Evolutionary conservation across 2,113 vertebrate genomes (phyloP), one percentile per base, ranked within the genome.

Genomic region (Ondatra zibethicus): DNA sequence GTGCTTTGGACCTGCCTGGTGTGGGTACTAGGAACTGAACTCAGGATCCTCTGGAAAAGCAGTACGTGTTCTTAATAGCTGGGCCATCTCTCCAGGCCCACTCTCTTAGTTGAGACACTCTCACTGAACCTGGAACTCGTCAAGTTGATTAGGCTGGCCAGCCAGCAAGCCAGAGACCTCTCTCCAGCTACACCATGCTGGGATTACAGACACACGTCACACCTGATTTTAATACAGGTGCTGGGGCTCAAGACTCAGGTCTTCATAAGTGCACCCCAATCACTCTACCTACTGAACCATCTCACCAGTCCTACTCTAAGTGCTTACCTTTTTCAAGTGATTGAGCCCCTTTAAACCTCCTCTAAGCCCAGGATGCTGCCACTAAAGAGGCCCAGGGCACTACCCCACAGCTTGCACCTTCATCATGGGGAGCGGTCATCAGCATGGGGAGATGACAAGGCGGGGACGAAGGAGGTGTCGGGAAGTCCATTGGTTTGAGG

Each of bases 391-490:
- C 47, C 52, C 16, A 13, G 7, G 0, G 33, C 0, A 72, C 66
- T 55, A 25, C n/a, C 73, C 75, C 85, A 76, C 47, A 78, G 36
- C 31, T 25, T 66, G 36, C 0, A 8, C n/a, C 50, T 81, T 73
- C 50, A 10, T 2, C 36, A 6, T 36, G 3, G 45, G 16, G 17
- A 75, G 3, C 29, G 0, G 6, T 16, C 52, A 2, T 47, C 11
- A 47, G 55, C 55, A 10, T 29, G 16, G 45, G 21, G n/a, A 85
- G 55, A n/a, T 0, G 9, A 82, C 3, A 11, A n/a, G 29, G 76
- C 10, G 5, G 65, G 47, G 9, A 5, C 36, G 3, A 93, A 11
- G 45, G 17, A 55, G 61, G 4, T 19, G 19, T 50, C 7, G 1
- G 2, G 50, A 31, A 66, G 23, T 21, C 58, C 0, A 36, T 29